These are phyloP conservation scores for Oncorhynchus clarkii DNA, from an alignment of 2,113 vertebrate genomes.

Conservation along the genomic window DNA sequence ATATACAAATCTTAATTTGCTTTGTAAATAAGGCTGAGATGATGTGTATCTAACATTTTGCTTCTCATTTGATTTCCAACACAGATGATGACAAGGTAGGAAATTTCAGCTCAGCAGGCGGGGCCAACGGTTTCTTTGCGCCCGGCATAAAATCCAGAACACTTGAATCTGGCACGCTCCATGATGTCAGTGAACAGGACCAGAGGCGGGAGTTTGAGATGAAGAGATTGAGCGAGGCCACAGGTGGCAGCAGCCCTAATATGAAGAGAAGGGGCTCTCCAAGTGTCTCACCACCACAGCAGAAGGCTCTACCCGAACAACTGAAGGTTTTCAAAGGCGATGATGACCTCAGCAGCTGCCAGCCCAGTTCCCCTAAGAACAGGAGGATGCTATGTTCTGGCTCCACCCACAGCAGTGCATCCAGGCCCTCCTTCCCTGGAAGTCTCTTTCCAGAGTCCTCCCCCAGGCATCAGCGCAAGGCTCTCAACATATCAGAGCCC, in stretches of 20 bases:
- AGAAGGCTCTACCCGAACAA: conserved; percentile 84
- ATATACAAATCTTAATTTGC: neutral
- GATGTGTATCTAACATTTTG: neutral
- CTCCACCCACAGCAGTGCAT: conserved; percentile 73
- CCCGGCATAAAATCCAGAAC: conserved; percentile 82
- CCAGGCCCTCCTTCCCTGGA: conserved; percentile 78
- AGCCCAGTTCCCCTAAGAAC: conserved; percentile 86
- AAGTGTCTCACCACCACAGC: conserved; percentile 45
- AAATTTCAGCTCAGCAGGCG: conserved; percentile 72
- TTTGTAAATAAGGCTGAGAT: neutral
- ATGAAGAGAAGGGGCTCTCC: conserved; percentile 48
- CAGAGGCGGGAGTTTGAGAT: conserved; percentile 80
- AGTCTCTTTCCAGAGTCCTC: conserved; percentile 94
- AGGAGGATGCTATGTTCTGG: conserved; percentile 90
- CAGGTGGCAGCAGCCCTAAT: conserved; percentile 63
- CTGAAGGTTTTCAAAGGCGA: conserved; percentile 91
- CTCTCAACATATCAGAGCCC: conserved; percentile 94
- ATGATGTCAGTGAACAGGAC: conserved; percentile 80
- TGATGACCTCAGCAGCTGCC: conserved; percentile 73
- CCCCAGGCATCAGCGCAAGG: conserved; percentile 88
- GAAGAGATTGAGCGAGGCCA: conserved; percentile 69
- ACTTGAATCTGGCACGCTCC: conserved; percentile 80
- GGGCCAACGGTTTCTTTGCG: conserved; percentile 78
- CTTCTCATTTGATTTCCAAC: conserved; percentile 1
- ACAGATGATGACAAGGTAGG: conserved; percentile 81